These are phyloP conservation scores for Lycopodina hypogea DNA, from an alignment of 37 sponge, comb jelly and placozoan species.

Conservation along the genomic window DNA sequence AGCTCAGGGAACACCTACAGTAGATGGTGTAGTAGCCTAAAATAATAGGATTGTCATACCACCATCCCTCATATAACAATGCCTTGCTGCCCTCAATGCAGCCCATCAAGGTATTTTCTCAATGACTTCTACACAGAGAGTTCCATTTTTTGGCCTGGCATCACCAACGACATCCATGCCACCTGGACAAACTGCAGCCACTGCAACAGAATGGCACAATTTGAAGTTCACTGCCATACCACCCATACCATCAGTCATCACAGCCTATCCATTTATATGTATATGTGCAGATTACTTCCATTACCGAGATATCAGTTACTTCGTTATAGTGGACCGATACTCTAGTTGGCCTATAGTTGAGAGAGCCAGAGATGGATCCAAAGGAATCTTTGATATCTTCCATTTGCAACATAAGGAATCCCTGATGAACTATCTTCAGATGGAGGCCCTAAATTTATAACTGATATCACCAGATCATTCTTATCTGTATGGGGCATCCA, in stretches of 20 bases:
- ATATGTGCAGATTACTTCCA: constrained; percentile 22
- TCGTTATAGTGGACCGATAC: constrained; percentile 21
- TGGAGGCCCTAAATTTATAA: too few species aligned
- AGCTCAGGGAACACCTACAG: constrained; percentile 27
- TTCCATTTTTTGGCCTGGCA: constrained; percentile 6
- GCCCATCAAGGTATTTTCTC: neutral
- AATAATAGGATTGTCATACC: constrained; percentile 16
- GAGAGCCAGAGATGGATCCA: too few species aligned
- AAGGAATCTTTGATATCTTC: too few species aligned
- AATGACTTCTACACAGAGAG: constrained; percentile 5
- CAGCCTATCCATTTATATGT: constrained; percentile 11
- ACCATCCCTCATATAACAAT: neutral
- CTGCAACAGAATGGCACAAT: too few species aligned
- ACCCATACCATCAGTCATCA: neutral
- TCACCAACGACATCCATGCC: constrained; percentile 15
- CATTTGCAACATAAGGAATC: constrained; percentile 21
- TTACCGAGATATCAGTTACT: too few species aligned
- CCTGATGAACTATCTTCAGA: constrained; percentile 27
- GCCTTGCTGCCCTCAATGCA: too few species aligned
- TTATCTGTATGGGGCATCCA: constrained; percentile 13
- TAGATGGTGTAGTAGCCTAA: constrained; percentile 9
- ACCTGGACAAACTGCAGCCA: constrained; percentile 5
- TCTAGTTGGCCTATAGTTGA: constrained; percentile 24
- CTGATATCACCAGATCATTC: constrained; percentile 3
- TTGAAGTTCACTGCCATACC: neutral